A percentile compares a stretch with the other conserved stretches of the same genome.
Evolutionary conservation across 2,113 vertebrate species (phyloP).

Genomic region (Chaetops frenatus): DNA sequence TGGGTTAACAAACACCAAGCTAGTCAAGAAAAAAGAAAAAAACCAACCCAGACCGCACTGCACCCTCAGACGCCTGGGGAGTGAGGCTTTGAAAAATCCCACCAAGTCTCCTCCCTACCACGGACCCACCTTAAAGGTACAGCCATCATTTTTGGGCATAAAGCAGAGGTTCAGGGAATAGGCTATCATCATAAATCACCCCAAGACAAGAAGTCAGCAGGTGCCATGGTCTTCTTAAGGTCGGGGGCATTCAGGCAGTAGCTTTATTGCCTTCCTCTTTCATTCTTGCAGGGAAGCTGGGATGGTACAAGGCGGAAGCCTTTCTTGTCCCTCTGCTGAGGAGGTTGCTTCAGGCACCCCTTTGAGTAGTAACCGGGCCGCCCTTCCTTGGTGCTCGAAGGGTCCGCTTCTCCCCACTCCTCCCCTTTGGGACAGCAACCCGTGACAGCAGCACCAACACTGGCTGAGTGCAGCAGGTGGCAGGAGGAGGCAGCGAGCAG

Average conservation of each 20-base stretch:
- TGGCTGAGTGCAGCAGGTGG: not conserved
- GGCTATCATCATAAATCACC: not conserved
- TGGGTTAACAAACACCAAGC: not conserved
- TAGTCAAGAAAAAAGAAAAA: not conserved
- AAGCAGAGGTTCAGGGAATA: not conserved
- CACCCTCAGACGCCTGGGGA: too few species aligned
- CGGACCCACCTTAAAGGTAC: not conserved
- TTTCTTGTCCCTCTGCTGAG: not conserved
- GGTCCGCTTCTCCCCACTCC: not conserved
- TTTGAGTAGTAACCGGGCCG: accelerated
- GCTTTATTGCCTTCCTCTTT: not conserved
- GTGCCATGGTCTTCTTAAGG: not conserved
- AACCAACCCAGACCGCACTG: not conserved
- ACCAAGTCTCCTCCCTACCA: not conserved
- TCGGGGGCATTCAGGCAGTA: not conserved
- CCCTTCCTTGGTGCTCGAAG: not conserved
- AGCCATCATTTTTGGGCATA: not conserved
- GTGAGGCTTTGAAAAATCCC: not conserved
- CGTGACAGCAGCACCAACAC: not conserved
- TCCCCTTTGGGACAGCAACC: not conserved
- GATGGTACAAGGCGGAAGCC: not conserved
- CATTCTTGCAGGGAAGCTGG: not conserved
- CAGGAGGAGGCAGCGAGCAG: not conserved
- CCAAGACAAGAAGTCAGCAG: not conserved
- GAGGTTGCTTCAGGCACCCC: not conserved